A percentile compares a stretch with the other conserved stretches of the same genome.
These are phyloP conservation scores for Ericerus pela DNA, from an alignment of 1,140 invertebrate genomes.

Conservation along the genomic window DNA sequence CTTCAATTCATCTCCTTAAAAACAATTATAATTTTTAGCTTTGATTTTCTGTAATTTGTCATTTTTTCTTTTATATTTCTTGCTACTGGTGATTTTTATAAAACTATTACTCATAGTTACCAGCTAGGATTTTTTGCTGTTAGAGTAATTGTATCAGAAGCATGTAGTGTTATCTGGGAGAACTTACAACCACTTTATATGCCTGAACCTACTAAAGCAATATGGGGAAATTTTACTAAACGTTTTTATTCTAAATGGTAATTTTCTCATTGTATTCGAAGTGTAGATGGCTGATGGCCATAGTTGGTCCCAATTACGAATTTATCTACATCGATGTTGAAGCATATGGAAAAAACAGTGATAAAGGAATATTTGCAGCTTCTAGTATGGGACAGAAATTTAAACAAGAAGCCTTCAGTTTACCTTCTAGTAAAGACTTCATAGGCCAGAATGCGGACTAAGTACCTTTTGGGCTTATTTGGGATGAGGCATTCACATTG, in stretches of 20 bases:
- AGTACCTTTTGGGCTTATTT: slow-evolving; percentile 26
- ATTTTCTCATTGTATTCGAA: slow-evolving; percentile 28
- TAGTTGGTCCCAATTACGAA: slow-evolving; percentile 34
- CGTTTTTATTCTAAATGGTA: slow-evolving; percentile 16
- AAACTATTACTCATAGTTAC: slow-evolving; percentile 20
- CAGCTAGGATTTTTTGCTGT: slow-evolving; percentile 18
- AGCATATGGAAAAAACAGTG: slow-evolving; percentile 27
- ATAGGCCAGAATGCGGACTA: slow-evolving; percentile 9
- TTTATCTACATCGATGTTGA: slow-evolving; percentile 34
- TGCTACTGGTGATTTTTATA: slow-evolving; percentile 7
- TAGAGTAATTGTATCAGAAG: slow-evolving; percentile 16
- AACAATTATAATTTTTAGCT: not conserved
- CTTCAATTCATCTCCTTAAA: slow-evolving; percentile 8
- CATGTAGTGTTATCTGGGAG: slow-evolving; percentile 19
- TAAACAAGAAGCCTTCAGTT: not conserved
- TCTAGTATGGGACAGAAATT: slow-evolving; percentile 1
- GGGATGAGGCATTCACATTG: slow-evolving; percentile 33
- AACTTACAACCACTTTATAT: slow-evolving; percentile 13
- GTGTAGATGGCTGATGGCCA: slow-evolving; percentile 32
- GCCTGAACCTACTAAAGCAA: slow-evolving; percentile 16
- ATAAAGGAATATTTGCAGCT: not conserved
- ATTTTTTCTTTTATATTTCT: slow-evolving; percentile 1
- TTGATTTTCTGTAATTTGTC: not conserved
- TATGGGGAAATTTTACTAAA: not conserved
- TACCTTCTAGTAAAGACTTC: slow-evolving; percentile 8